phyloP scores from a whole-genome alignment of 2,797 vertebrate genomes.

The Myiothlypis chrysogaster region DNA sequence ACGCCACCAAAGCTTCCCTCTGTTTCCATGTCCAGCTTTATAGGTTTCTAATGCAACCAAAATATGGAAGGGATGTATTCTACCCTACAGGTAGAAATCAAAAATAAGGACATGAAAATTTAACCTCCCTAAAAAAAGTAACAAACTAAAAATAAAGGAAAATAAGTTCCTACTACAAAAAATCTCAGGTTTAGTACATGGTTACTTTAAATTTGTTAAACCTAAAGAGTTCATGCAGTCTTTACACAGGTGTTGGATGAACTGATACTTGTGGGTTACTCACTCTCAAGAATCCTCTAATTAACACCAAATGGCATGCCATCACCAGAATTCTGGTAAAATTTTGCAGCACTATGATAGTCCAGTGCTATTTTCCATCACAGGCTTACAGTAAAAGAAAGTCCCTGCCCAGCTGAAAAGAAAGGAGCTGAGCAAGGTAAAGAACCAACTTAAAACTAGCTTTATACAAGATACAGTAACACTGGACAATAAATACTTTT shows the following conservation, averaged over 20 bases:
- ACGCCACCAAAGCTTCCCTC: constrained; percentile 89
- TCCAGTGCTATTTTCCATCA: neutral
- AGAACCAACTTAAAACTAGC: neutral
- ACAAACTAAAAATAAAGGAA: neutral
- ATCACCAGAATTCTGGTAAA: neutral
- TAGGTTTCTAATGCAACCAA: constrained; percentile 88
- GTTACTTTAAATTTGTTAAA: neutral
- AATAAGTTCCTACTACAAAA: neutral
- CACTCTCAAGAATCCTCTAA: neutral
- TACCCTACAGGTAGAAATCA: constrained; percentile 74
- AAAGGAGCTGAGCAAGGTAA: neutral
- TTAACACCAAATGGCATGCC: neutral
- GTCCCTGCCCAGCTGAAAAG: neutral
- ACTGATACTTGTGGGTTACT: neutral
- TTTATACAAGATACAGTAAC: neutral
- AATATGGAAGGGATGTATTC: constrained; percentile 87
- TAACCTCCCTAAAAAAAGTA: neutral
- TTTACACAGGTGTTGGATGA: neutral
- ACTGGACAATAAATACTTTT: neutral
- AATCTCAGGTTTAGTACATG: neutral
- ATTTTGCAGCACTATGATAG: neutral
- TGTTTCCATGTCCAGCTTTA: constrained; percentile 84
- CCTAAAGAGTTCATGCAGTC: neutral
- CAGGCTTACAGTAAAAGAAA: neutral
- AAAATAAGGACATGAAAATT: neutral